A percentile compares a stretch with the other conserved stretches of the same genome.
Evolutionary conservation across 2,888 invertebrate genomes (phyloP).

Genomic region (Lasioglossum vierecki): DNA sequence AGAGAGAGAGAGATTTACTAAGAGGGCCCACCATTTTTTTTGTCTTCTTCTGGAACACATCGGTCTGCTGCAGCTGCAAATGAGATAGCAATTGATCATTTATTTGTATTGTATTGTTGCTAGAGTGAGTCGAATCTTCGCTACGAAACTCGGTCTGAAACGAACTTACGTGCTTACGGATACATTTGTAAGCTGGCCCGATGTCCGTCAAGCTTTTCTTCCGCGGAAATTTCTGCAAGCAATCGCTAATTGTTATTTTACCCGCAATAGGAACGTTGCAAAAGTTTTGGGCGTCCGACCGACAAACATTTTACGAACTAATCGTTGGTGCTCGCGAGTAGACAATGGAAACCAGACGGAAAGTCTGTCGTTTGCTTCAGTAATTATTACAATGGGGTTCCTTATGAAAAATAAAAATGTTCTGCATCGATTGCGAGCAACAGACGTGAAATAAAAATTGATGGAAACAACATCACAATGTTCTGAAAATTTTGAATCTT

Average conservation of each 20-base stretch:
- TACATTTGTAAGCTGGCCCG: constrained; percentile 80
- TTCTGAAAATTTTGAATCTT: no score
- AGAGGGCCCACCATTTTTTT: constrained; percentile 77
- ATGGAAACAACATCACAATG: no score
- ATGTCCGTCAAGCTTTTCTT: constrained; percentile 79
- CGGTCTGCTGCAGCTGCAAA: constrained; percentile 79
- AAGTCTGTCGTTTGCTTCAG: no score
- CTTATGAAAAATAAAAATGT: no score
- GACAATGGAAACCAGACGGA: no score
- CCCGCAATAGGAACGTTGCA: neutral
- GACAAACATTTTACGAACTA: neutral
- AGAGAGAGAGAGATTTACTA: constrained; percentile 12
- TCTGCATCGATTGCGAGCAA: no score
- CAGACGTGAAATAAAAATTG: no score
- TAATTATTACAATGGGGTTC: no score
- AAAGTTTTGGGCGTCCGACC: neutral
- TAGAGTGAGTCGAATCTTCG: neutral
- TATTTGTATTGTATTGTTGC: constrained; percentile 37
- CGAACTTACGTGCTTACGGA: constrained; percentile 82
- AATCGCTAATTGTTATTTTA: constrained; percentile 13
- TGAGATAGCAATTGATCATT: constrained; percentile 55
- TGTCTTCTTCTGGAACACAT: constrained; percentile 79
- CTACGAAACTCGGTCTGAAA: constrained; percentile 9
- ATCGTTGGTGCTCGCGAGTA: no score
- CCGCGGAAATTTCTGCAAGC: constrained; percentile 78